phyloP scores from a whole-genome alignment of 1,140 invertebrate species.

The Sinella curviseta region DNA sequence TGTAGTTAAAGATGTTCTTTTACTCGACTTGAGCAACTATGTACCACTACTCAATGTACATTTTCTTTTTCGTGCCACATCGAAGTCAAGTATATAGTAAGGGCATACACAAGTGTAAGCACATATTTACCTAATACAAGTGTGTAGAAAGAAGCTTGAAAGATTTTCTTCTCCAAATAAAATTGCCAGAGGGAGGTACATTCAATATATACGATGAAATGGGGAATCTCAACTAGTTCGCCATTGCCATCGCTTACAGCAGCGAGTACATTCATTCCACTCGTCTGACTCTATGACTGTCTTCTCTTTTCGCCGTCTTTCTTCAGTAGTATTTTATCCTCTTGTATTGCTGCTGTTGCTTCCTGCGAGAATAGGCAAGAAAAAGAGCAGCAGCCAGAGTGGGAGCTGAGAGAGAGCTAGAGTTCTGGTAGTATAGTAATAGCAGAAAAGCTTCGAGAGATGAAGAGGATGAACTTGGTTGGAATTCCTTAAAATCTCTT shows the following conservation, averaged over 20 bases:
- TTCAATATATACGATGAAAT: slow-evolving; percentile 9
- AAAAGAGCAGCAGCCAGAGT: too few species aligned
- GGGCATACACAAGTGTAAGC: too few species aligned
- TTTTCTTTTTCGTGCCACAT: too few species aligned
- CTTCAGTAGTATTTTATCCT: slow-evolving; percentile 9
- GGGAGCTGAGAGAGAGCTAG: too few species aligned
- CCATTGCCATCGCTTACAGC: too few species aligned
- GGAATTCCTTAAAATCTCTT: slow-evolving; percentile 22
- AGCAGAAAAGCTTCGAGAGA: not conserved
- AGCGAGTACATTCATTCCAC: too few species aligned
- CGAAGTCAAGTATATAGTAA: too few species aligned
- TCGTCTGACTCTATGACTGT: slow-evolving; percentile 1
- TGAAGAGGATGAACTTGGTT: slow-evolving; percentile 21
- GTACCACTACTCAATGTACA: too few species aligned
- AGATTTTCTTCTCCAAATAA: slow-evolving; percentile 17
- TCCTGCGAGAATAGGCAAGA: slow-evolving; percentile 3
- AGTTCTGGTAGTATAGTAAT: not conserved
- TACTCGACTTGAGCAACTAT: too few species aligned
- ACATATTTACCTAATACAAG: too few species aligned
- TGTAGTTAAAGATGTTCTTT: too few species aligned
- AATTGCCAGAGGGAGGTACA: slow-evolving; percentile 25
- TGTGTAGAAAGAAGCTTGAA: not conserved
- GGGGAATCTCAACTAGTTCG: slow-evolving; percentile 15
- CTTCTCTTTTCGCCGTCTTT: not conserved
- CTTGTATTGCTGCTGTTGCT: slow-evolving; percentile 2